Base-by-base conservation (phyloP, 2,113 vertebrate genomes). In the Manacus vitellinus region DNA sequence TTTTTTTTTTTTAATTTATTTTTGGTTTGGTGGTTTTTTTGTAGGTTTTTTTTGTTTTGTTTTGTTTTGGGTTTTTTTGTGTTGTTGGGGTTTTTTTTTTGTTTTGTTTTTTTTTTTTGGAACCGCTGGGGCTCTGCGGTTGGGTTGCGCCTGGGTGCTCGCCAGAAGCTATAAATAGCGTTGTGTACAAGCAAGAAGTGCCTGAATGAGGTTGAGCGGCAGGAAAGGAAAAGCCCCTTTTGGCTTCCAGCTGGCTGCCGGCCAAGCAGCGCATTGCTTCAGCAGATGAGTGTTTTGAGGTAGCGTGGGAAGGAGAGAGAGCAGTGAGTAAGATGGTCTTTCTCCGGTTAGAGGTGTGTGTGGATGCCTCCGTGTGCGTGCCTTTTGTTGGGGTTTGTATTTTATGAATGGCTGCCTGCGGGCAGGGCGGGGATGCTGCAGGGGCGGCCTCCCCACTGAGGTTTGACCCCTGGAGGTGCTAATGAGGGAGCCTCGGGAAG, bases 141-240 rank as follows among this genome's bases (percentile, higher is more conserved):
- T 94, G 97, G 96, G 96, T 97, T 97, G 97, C 25, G 94, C 97
- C 97, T 98, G 98, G 98, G 97, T 67, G 92, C 97, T 96, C 66
- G 98, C 98, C 98, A 98, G 97, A 92, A 85, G 97, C 98, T 98
- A 98, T 98, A 98, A 98, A 98, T 98, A 98, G 98, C 92, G 7
- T 94, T 97, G 97, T 97, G 93, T 97, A 96, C 55, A 88, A 97
- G 97, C 95, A 96, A 97, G 97, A 97, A 97, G 97, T 91, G 95
- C 97, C 95, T 96, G 97, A 98, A 98, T 96, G 97, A 98, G 96
- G 83, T 96, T 95, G 97, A 97, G 96, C 95, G 78, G 93, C 96
- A 97, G 96, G 97, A 92, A 96, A 97, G 97, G 94, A 97, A 97
- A 98, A 97, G 94, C 97, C 98, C 97, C 97, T 96, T 96, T 96